A percentile compares a stretch with the other conserved stretches of the same genome.
These are phyloP conservation scores for Hydra vulgaris DNA, from an alignment of 30 jellyfish, hydroid and myxozoan species.

Conservation along the genomic window DNA sequence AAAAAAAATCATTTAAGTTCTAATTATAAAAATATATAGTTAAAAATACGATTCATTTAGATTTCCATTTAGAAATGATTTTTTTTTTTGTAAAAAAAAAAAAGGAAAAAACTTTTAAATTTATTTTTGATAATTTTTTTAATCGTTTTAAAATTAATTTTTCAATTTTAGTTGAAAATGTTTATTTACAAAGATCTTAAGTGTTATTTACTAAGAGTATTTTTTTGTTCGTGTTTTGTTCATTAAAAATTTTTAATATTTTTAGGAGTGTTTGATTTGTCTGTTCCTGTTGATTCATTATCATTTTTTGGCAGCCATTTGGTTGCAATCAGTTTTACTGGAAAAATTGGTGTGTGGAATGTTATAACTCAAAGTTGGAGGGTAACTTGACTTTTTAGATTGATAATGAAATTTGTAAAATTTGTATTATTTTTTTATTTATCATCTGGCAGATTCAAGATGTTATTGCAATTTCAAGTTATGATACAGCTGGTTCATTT, in stretches of 20 bases:
- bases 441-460: conserved; percentile 94
- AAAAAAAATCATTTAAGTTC: too few species aligned
- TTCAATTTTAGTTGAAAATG: too few species aligned
- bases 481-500: conserved; percentile 91
- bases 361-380: conserved; percentile 91
- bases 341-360: conserved; percentile 96
- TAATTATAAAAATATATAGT: too few species aligned
- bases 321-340: conserved; percentile 77
- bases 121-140: too few species aligned
- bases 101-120: too few species aligned
- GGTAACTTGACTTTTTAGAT: conserved; percentile 31
- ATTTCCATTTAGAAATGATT: too few species aligned
- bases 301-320: conserved; percentile 86
- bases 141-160: too few species aligned
- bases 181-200: too few species aligned
- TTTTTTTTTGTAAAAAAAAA: too few species aligned
- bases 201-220: not conserved
- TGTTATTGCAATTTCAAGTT: conserved; percentile 64
- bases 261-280: conserved; percentile 67
- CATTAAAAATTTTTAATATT: not conserved
- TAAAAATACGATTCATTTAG: too few species aligned
- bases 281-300: conserved; percentile 73
- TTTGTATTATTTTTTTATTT: too few species aligned
- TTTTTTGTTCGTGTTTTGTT: not conserved
- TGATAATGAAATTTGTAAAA: not conserved